Conservation (phyloP, 1,140 invertebrate genomes). For the Aphis craccivora region DNA sequence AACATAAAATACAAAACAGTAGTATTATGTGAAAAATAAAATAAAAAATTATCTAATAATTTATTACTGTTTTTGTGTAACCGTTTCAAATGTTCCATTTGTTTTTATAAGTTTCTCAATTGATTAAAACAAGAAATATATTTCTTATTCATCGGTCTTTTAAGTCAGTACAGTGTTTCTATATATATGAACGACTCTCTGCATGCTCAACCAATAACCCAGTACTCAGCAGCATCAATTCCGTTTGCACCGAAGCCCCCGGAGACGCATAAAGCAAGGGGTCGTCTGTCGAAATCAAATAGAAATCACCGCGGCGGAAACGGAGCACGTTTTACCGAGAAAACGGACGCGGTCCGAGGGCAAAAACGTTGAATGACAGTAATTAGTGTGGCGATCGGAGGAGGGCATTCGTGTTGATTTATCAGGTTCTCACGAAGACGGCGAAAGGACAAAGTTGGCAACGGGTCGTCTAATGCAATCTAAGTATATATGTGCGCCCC, state of each 20-base stretch:
- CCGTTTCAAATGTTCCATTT: not conserved
- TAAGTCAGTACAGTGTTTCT: not conserved
- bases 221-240: not conserved
- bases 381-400: slow-evolving; percentile 45
- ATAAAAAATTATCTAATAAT: too few relatives aligned
- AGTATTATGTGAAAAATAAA: too few relatives aligned
- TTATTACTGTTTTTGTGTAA: not conserved
- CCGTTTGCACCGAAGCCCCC: slow-evolving; percentile 20
- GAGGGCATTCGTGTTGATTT: slow-evolving; percentile 54
- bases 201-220: not conserved
- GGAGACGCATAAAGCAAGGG: slow-evolving; percentile 33
- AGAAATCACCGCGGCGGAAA: slow-evolving; percentile 56
- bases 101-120: not conserved
- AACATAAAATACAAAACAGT: too few relatives aligned
- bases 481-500: not conserved
- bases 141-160: slow-evolving; percentile 25
- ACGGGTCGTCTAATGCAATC: slow-evolving; percentile 54
- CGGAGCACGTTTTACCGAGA: slow-evolving; percentile 47
- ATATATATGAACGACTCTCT: not conserved
- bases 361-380: slow-evolving; percentile 58
- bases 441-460: slow-evolving; percentile 47
- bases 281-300: slow-evolving; percentile 43
- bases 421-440: slow-evolving; percentile 49
- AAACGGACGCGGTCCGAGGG: slow-evolving; percentile 17
- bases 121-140: not conserved